Base-by-base conservation (phyloP, 2,888 invertebrate species). In the Cantharis nigra region DNA sequence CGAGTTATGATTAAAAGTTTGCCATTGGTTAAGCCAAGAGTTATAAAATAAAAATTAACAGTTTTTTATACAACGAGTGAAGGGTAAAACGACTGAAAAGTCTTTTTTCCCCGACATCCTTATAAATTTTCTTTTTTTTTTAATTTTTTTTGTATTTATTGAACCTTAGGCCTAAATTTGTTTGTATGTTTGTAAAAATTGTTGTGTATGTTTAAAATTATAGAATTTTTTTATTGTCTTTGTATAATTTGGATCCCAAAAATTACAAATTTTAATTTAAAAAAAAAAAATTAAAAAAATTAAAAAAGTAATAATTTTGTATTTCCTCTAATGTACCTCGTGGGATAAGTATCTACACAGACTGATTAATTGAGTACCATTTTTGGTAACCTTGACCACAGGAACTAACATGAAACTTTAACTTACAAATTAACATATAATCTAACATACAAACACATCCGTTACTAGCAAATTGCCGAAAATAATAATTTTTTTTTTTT, bases 1-100 rank as follows among this genome's bases (percentile, higher is more conserved):
- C 71, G 95, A 95, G 89, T 89, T 95, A 86, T 95, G 90, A 89
- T 84, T 84, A 75, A 80, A 77, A 71, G 80, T 80, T 20, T 74
- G 49, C 49, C 49, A 49, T 49, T 49, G 49, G 49, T 49, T 49
- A n/a, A n/a, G 49, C n/a, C 7, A 9, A 49, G 49, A 49, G 3
- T 49, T 49, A n/a, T n/a, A 49, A 49, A 49, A n/a, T 5, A 49
- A 49, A 11, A n/a, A n/a, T 49, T n/a, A 30, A 7, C n/a, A n/a
- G n/a, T 49, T 49, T 49, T 49, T 49, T 49, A 49, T 49, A 49
- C 49, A 49, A 49, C 49, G 49, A 49, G n/a, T n/a, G n/a, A 4
- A n/a, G 49, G 49, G n/a, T 49, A n/a, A n/a, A 49, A 49, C n/a
- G 49, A 49, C n/a, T n/a, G n/a, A 7, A n/a, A n/a, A n/a, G n/a